Conservation (phyloP, 2,797 vertebrate genomes). For the Aeoliscus strigatus region DNA sequence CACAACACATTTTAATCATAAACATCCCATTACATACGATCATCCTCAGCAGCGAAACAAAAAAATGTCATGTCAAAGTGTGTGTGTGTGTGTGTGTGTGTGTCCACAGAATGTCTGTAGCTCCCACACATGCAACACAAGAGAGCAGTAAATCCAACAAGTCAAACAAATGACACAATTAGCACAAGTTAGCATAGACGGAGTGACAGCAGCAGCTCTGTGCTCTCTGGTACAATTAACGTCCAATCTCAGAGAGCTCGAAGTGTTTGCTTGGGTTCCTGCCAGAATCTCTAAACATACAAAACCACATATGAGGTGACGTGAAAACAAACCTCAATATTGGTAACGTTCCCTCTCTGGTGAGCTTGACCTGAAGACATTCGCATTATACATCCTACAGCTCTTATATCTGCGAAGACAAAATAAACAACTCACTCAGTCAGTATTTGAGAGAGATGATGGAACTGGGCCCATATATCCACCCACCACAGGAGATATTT, state of each 20-base stretch:
- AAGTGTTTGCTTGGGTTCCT: constrained; percentile 3
- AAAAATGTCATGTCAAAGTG: background rate
- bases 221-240: too few relatives aligned
- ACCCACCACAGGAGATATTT: constrained; percentile 65
- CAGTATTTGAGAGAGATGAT: constrained; percentile 35
- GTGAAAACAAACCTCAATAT: constrained; percentile 42
- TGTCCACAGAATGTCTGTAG: constrained; percentile 17
- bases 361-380: background rate
- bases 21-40: too few relatives aligned
- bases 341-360: constrained; percentile 5
- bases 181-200: constrained; percentile 1
- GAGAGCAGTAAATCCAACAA: constrained; percentile 54
- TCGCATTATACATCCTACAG: background rate
- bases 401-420: too few relatives aligned
- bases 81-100: constrained; percentile 17
- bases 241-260: too few relatives aligned
- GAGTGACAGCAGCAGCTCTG: too few relatives aligned
- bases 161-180: too few relatives aligned
- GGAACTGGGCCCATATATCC: constrained; percentile 57
- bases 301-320: constrained; percentile 29
- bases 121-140: constrained; percentile 41
- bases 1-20: too few relatives aligned
- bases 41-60: too few relatives aligned
- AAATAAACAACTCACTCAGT: constrained; percentile 67
- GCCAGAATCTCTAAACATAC: constrained; percentile 25